Evolutionary conservation across 2,113 vertebrate genomes (phyloP).

Genomic region (Fregata magnificens): DNA sequence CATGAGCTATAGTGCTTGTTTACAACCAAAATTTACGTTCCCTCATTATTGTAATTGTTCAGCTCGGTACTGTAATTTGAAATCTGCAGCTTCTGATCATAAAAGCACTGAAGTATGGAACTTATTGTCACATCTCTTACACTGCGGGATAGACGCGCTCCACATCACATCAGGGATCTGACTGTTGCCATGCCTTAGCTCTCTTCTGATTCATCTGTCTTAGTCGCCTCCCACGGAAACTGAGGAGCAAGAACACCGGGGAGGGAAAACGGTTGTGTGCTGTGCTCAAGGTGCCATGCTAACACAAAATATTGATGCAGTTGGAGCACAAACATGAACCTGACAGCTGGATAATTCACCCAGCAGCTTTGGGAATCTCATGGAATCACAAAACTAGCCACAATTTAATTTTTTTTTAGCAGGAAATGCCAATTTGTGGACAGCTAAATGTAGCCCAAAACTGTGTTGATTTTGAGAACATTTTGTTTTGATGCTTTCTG

Average conservation of each 20-base stretch:
- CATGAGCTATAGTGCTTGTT: background rate
- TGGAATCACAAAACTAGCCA: background rate
- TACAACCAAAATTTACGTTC: background rate
- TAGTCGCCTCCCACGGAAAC: background rate
- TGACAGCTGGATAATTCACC: conserved; percentile 3
- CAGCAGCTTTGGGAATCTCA: background rate
- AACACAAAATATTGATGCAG: background rate
- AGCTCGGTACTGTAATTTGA: background rate
- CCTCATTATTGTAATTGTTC: background rate
- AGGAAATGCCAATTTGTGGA: background rate
- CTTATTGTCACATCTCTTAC: background rate
- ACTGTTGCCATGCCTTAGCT: background rate
- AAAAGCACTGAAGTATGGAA: background rate
- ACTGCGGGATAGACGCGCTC: background rate
- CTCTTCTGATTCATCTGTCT: background rate
- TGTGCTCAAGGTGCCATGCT: background rate
- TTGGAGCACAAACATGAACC: background rate
- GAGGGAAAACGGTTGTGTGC: background rate
- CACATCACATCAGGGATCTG: background rate
- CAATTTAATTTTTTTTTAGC: background rate
- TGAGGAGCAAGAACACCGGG: background rate
- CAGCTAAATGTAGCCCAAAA: background rate
- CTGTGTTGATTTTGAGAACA: background rate
- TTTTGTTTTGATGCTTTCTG: background rate
- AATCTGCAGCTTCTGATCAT: conserved; percentile 9